Evolutionary conservation across 2,113 vertebrate species (phyloP), one percentile per base, ranked within the genome.

Genomic region (Octodon degus): DNA sequence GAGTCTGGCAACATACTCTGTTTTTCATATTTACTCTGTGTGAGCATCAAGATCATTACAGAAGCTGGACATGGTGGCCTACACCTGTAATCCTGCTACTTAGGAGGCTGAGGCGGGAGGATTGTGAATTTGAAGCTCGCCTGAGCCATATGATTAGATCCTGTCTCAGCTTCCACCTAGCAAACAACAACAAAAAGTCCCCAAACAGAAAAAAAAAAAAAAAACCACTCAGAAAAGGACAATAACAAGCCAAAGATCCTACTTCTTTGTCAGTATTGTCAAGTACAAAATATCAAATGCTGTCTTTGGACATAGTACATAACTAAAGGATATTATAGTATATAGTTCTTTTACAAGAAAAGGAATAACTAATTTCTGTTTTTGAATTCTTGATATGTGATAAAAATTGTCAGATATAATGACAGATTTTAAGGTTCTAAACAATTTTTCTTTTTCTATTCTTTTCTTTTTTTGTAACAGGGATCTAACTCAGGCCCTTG

Each of bases 311-410:
- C 27, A 87, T 20, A 79, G 37, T 50, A 40, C 50, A 76, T 22
- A 93, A 11, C 72, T 81, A 72, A 89, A 53, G 34, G 11, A 72
- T 94, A 92, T 5, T 82, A 79, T 13, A 32, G 76, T 19, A 10
- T 83, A 80, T 86, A 86, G 58, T 88, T 86, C 37, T 95, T 83
- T 62, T 89, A 74, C 9, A 96, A 86, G 50, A 84, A 95, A 93
- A 20, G 32, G 62, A 53, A 4, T 37, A 58, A 91, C 47, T 32
- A 68, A 74, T 82, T 82, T 82, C 53, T 79, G n/a, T 16, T 72
- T 92, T 37, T 72, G 70, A 92, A 80, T n/a, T 72, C 53, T 95
- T 92, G 81, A 89, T 53, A 90, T 89, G 80, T 37, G 43, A 89
- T 67, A 96, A 92, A 86, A 89, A 30, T 24, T 34, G 79, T n/a